phyloP scores from a whole-genome alignment of 2,113 vertebrate species.

The Tretioscincus oriximinensis region DNA sequence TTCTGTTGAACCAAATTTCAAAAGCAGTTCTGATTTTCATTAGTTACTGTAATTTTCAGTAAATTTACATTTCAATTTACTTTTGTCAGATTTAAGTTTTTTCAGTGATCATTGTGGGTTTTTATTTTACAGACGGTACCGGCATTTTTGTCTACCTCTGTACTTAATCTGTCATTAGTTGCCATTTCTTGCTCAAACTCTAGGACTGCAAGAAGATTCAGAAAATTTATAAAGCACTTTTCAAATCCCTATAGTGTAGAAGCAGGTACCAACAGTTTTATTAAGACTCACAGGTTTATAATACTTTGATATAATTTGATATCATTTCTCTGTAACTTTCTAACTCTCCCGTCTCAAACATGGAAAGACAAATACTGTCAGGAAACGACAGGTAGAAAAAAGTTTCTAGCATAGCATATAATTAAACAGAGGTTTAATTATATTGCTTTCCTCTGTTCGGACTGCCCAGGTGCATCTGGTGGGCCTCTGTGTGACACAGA shows the following conservation, averaged over 20 bases:
- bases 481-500: no score
- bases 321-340: neutral
- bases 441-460: no score
- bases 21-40: no score
- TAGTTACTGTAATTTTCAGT: neutral
- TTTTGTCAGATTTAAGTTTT: neutral
- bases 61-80: neutral
- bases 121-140: neutral
- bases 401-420: neutral
- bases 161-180: neutral
- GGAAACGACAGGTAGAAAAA: no score
- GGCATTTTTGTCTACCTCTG: neutral
- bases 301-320: neutral
- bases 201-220: neutral
- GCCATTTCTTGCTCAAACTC: no score
- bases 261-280: neutral
- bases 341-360: neutral
- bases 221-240: neutral
- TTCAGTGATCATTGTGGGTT: no score
- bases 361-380: neutral
- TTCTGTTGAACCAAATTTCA: no score
- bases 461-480: no score
- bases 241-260: no score
- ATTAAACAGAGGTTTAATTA: no score
- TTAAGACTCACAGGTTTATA: neutral